Evolutionary conservation across 2,797 vertebrate species (phyloP).

Genomic region (Propithecus perrieri): DNA sequence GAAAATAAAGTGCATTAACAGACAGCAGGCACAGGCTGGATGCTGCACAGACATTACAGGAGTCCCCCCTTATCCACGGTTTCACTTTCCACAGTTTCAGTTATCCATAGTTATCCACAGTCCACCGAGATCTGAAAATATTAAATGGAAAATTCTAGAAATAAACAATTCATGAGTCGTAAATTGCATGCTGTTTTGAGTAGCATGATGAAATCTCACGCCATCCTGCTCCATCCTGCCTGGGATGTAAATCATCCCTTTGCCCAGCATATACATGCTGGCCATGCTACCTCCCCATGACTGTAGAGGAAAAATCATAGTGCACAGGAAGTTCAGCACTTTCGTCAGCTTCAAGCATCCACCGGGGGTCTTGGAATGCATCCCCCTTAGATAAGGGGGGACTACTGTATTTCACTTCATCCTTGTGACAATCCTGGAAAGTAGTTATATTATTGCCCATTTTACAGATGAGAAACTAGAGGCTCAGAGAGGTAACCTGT

Average conservation of each 20-base stretch:
- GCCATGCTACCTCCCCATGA: neutral
- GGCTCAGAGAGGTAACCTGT: neutral
- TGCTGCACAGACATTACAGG: rapidly evolving
- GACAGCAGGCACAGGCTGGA: neutral
- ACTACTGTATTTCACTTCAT: neutral
- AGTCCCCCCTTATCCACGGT: neutral
- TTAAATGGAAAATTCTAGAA: neutral
- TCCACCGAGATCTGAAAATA: neutral
- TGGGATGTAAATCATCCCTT: neutral
- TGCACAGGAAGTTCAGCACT: no score
- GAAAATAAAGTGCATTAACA: neutral
- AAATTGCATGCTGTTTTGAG: neutral
- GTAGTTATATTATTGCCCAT: neutral
- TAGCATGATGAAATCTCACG: neutral
- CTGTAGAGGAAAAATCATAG: neutral
- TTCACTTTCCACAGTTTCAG: neutral
- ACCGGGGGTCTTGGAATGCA: neutral
- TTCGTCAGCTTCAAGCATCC: neutral
- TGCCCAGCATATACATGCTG: neutral
- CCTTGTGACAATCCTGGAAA: neutral
- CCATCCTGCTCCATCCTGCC: neutral
- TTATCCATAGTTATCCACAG: neutral
- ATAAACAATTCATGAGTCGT: neutral
- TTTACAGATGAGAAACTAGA: neutral
- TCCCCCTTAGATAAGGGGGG: neutral